Evolutionary conservation across 2,113 vertebrate genomes (phyloP), one percentile per base, ranked within the genome.

Genomic region (Empidonax traillii): DNA sequence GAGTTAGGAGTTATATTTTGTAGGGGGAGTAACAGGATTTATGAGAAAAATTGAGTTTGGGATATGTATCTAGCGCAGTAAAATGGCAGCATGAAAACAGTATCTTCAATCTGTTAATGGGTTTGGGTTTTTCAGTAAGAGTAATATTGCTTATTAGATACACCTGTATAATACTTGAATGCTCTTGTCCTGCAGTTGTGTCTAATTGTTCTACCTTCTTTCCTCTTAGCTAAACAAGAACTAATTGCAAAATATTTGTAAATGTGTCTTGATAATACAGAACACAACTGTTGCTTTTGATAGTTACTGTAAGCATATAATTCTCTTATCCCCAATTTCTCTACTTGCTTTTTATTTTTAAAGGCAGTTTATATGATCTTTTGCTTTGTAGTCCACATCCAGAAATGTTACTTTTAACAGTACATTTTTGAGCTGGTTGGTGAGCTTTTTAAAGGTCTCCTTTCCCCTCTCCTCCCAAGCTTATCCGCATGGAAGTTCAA

Each of bases 371-470:
- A 43, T 51, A 25, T 46, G 37, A 46, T 86, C n/a, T 80, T 88
- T 86, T 87, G n/a, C 18, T 87, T 33, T 71, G 30, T 83, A 53
- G 33, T 53, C 51, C 20, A 11, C 12, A 37, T 58, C 33, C 37
- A 74, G 76, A 89, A 93, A 52, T 68, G 27, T 59, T 74, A n/a
- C 33, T 78, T 85, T 71, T 87, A 55, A 62, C 39, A 46, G 28
- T 75, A 58, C 5, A 1, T 79, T 94, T 82, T 79, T 56, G n/a
- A 83, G 58, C 73, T 75, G 17, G 78, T 87, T 53, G 65, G 11
- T 87, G 76, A 92, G 72, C 44, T 93, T 92, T 90, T 85, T 76
- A 86, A 80, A 94, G 55, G 51, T 89, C 61, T 85, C 30, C 58
- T 90, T 87, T 93, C 51, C 77, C 47, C 68, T 91, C 46, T 93